Percentiles rank a stretch among this genome's conserved stretches.
phyloP scores from a whole-genome alignment of 2,888 invertebrate species.

The Trilocha varians region DNA sequence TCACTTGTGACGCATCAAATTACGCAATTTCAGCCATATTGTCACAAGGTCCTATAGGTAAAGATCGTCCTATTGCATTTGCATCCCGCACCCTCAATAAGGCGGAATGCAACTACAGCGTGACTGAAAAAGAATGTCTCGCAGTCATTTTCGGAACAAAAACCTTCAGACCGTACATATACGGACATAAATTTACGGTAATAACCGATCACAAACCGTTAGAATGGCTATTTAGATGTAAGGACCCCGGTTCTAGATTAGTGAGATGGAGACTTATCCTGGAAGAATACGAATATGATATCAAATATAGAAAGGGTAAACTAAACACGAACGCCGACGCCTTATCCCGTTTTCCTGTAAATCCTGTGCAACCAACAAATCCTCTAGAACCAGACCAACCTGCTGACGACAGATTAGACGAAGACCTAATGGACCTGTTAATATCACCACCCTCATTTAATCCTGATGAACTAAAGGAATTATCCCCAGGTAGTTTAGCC shows the following conservation, averaged over 20 bases:
- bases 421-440: too few species aligned
- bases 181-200: conserved; percentile 8
- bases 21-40: conserved; percentile 9
- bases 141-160: conserved; percentile 9
- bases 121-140: conserved; percentile 8
- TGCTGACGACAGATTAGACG: too few species aligned
- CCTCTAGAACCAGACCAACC: too few species aligned
- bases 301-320: not conserved
- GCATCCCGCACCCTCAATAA: conserved; percentile 11
- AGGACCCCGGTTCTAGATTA: conserved; percentile 8
- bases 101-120: conserved; percentile 10
- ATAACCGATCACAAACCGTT: conserved; percentile 10
- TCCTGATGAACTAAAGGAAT: too few species aligned
- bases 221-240: conserved; percentile 10
- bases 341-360: not conserved
- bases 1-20: conserved; percentile 11
- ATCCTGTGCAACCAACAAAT: too few species aligned
- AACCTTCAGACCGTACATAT: conserved; percentile 9
- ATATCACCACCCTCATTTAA: too few species aligned
- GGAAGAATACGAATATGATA: conserved; percentile 6
- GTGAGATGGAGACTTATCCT: conserved; percentile 4
- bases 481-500: too few species aligned
- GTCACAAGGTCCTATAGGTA: conserved; percentile 8
- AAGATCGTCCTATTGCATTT: conserved; percentile 10
- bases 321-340: not conserved